These are phyloP conservation scores for Mugil cephalus DNA, from an alignment of 2,113 vertebrate species.

Conservation along the genomic window DNA sequence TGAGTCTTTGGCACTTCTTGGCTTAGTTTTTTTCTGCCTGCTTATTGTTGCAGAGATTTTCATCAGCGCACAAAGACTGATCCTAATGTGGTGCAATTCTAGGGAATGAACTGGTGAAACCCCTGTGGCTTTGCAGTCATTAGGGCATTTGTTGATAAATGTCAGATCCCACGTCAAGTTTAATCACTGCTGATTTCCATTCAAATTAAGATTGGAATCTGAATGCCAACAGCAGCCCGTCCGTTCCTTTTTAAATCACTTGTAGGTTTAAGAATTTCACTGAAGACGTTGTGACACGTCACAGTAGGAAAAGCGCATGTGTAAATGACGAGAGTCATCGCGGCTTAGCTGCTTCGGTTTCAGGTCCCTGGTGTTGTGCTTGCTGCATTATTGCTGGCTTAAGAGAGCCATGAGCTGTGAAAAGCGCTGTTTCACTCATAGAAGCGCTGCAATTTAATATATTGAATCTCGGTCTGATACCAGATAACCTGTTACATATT, in stretches of 20 bases:
- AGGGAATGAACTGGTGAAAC: constrained; percentile 17
- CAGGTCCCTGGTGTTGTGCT: not conserved
- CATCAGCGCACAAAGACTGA: constrained; percentile 25
- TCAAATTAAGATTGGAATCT: constrained; percentile 6
- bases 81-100: constrained; percentile 37
- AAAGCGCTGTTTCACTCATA: too few relatives aligned
- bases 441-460: not conserved
- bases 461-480: not conserved
- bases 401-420: too few relatives aligned
- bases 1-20: too few relatives aligned
- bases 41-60: constrained; percentile 32
- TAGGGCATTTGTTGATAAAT: constrained; percentile 7
- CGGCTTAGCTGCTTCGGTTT: not conserved
- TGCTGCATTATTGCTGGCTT: not conserved
- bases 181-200: not conserved
- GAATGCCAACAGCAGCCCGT: not conserved
- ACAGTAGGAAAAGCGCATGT: not conserved
- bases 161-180: constrained; percentile 18
- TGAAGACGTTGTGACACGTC: not conserved
- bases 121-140: constrained; percentile 3
- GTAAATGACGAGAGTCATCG: not conserved
- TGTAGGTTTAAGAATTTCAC: not conserved
- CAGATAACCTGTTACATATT: not conserved
- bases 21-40: constrained; percentile 1
- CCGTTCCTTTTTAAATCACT: not conserved